phyloP scores from a whole-genome alignment of 2,888 invertebrate species.

The Onchidella celtica region DNA sequence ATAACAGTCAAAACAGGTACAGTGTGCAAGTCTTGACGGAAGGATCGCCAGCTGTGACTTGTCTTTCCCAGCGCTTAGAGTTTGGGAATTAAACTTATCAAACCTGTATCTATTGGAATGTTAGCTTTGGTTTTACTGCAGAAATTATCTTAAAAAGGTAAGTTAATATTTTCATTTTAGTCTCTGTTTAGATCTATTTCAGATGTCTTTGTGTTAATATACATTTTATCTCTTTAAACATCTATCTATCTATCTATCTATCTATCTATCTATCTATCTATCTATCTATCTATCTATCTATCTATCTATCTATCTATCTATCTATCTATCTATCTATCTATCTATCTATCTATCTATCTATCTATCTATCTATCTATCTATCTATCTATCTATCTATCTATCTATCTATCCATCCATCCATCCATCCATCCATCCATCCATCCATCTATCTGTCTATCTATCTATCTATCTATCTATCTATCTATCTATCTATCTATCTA shows the following conservation, averaged over 20 bases:
- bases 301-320: constrained; percentile 18
- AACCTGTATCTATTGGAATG: too few relatives aligned
- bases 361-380: constrained; percentile 6
- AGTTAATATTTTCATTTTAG: not conserved
- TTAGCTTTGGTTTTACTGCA: too few relatives aligned
- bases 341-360: not conserved
- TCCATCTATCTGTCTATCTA: not conserved
- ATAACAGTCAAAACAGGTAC: too few relatives aligned
- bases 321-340: constrained; percentile 9
- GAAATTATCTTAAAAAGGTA: too few relatives aligned
- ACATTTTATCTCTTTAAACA: too few relatives aligned
- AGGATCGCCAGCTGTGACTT: too few relatives aligned
- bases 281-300: constrained; percentile 21
- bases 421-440: not conserved
- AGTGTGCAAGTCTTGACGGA: too few relatives aligned
- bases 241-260: too few relatives aligned
- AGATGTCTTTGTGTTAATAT: not conserved
- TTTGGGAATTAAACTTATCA: too few relatives aligned
- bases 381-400: constrained; percentile 1
- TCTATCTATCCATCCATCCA: not conserved
- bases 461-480: not conserved
- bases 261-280: too few relatives aligned
- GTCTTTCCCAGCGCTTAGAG: too few relatives aligned
- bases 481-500: not conserved
- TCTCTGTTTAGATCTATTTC: not conserved